These are phyloP conservation scores for Teleiodes luculella DNA, from an alignment of 2,888 invertebrate species.

Conservation along the genomic window DNA sequence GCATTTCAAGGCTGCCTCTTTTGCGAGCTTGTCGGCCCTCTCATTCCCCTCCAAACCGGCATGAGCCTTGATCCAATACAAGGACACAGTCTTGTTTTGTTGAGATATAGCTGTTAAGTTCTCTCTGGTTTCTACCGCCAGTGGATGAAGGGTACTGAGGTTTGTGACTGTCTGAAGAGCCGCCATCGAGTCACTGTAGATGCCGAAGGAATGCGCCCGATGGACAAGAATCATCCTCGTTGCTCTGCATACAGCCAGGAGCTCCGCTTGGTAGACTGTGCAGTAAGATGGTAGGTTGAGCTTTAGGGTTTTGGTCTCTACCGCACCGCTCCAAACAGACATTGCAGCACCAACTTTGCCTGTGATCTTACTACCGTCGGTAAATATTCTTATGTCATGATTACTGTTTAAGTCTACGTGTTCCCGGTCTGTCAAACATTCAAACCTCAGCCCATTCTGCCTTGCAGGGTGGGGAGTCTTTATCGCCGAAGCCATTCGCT, in stretches of 20 bases:
- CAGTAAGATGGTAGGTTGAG: not conserved
- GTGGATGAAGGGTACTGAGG: not conserved
- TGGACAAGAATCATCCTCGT: not conserved
- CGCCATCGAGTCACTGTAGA: not conserved
- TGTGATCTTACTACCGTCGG: not conserved
- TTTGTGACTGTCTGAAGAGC: not conserved
- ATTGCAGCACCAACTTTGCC: not conserved
- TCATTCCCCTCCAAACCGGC: not conserved
- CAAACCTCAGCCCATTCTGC: not conserved
- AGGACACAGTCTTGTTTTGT: not conserved
- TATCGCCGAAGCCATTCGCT: not conserved
- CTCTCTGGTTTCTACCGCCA: not conserved
- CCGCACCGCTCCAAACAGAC: not conserved
- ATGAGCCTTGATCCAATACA: not conserved
- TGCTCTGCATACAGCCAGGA: not conserved
- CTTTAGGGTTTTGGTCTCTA: not conserved
- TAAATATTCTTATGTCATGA: not conserved
- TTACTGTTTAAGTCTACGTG: not conserved
- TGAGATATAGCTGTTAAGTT: not conserved
- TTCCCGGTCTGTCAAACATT: not conserved
- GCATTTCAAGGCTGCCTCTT: slow-evolving; percentile 6
- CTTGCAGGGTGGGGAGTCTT: not conserved
- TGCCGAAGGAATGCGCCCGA: not conserved
- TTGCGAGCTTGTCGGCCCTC: slow-evolving; percentile 8
- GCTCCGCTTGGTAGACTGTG: not conserved